phyloP scores from a whole-genome alignment of 1,140 invertebrate genomes.

The Zophobas morio region DNA sequence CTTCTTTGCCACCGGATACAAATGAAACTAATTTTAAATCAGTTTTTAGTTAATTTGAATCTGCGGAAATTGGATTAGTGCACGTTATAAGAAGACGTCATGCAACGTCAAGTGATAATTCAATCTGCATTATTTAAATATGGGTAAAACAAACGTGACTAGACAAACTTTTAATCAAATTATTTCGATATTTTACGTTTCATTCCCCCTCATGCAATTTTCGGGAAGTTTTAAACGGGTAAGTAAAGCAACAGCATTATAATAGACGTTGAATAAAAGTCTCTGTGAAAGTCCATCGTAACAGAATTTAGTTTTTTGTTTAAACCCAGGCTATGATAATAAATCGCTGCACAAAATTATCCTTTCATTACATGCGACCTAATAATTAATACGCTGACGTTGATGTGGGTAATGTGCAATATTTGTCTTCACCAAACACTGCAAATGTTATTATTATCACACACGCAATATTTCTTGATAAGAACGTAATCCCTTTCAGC shows the following conservation, averaged over 20 bases:
- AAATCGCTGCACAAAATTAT: background rate
- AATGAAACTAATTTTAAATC: no score
- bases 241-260: conserved; percentile 10
- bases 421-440: conserved; percentile 28
- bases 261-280: background rate
- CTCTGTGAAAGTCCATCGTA: no score
- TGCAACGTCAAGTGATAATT: conserved; percentile 6
- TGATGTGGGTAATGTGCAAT: conserved; percentile 30
- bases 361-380: conserved; percentile 21
- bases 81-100: background rate
- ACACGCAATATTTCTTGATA: conserved; percentile 35
- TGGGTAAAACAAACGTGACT: conserved; percentile 8
- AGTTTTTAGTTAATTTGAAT: background rate
- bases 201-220: conserved; percentile 17
- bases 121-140: conserved; percentile 16
- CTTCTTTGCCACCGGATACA: no score
- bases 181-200: conserved; percentile 21
- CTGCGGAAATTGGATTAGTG: background rate
- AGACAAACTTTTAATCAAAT: conserved; percentile 25
- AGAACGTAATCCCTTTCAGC: conserved; percentile 30
- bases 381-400: conserved; percentile 28
- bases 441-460: conserved; percentile 37
- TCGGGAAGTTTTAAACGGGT: conserved; percentile 8
- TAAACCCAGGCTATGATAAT: no score
- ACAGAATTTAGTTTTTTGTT: no score